Evolutionary conservation across 2,113 vertebrate species (phyloP).

Genomic region (Platanista minor): DNA sequence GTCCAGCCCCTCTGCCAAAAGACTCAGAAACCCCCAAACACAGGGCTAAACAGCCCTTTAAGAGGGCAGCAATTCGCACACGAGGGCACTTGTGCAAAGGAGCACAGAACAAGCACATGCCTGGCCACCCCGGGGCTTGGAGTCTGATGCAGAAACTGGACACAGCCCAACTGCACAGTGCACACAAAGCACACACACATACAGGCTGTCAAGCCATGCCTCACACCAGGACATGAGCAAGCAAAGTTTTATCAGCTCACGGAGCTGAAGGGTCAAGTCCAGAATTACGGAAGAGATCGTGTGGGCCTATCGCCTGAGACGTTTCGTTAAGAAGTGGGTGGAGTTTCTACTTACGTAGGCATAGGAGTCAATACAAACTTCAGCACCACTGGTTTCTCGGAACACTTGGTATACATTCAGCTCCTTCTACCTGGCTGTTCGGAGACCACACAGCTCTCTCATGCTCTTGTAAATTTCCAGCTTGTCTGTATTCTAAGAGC

Average conservation of each 20-base stretch:
- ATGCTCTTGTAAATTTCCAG: not conserved
- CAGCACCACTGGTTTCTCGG: not conserved
- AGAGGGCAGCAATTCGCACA: not conserved
- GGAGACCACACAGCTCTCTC: not conserved
- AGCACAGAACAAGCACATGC: not conserved
- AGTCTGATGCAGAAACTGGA: not conserved
- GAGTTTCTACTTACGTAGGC: not conserved
- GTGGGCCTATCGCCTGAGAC: not conserved
- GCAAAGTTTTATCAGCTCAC: not conserved
- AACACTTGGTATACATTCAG: fast-evolving
- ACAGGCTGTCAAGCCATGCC: not conserved
- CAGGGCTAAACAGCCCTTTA: not conserved
- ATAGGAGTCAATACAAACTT: not conserved
- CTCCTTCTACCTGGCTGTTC: not conserved
- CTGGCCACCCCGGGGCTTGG: not conserved
- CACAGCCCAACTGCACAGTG: not conserved
- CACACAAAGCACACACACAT: fast-evolving
- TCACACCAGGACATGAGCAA: fast-evolving
- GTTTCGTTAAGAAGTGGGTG: not conserved
- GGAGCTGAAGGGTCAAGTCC: not conserved
- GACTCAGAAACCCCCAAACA: not conserved
- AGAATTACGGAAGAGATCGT: fast-evolving
- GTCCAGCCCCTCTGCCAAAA: not conserved
- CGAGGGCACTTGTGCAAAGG: fast-evolving
- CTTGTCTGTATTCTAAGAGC: not conserved